Conservation (phyloP, 2,797 vertebrate genomes). For the Smutsia temminckii region DNA sequence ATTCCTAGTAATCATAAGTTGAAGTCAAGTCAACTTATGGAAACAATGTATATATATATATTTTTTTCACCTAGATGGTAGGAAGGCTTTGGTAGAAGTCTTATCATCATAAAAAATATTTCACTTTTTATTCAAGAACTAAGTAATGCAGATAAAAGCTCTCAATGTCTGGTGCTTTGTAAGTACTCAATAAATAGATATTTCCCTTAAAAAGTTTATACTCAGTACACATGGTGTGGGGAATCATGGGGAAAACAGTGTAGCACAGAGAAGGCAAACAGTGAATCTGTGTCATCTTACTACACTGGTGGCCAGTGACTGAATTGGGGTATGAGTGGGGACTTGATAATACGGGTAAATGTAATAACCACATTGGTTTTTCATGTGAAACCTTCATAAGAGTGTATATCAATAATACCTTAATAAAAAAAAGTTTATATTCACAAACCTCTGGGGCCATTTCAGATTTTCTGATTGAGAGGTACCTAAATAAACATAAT, state of each 20-base stretch:
- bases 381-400: too few species aligned
- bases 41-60: neutral
- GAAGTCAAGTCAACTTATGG: conserved; percentile 1
- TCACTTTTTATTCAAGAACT: conserved; percentile 42
- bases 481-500: neutral
- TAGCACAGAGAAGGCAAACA: too few species aligned
- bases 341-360: too few species aligned
- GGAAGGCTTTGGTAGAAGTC: neutral
- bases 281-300: too few species aligned
- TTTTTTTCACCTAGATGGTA: neutral
- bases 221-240: neutral
- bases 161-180: neutral
- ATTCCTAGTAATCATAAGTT: neutral
- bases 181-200: neutral
- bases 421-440: neutral
- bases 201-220: neutral
- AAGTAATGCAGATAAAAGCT: conserved; percentile 3
- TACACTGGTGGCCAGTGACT: too few species aligned
- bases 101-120: neutral
- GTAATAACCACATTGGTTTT: too few species aligned
- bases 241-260: too few species aligned
- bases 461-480: neutral
- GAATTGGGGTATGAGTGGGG: too few species aligned
- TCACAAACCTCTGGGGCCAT: neutral
- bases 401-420: too few species aligned